Base-by-base conservation (phyloP, 2,113 vertebrate genomes). In the Ciconia maguari region DNA sequence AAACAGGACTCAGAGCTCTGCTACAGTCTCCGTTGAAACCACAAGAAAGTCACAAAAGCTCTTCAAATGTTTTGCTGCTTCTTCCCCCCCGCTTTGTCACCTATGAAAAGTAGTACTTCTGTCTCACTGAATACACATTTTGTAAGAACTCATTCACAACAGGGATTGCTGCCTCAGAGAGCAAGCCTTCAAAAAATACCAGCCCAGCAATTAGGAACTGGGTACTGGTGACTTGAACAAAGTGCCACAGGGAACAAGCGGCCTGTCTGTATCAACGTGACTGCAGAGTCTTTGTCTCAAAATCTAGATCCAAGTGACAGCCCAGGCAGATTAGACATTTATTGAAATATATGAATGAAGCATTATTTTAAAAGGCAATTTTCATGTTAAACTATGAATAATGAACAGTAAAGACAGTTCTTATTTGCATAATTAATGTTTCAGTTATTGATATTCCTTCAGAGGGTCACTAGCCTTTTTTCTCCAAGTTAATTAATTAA, bases 351-450 rank as follows among this genome's bases (percentile, higher is more conserved):
- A 89, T 79, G 87, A 97, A 94, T 26, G 93, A 88, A 88, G 78
- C 75, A 64, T 80, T 94, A 85, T 90, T 95, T 95, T 74, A 80
- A 91, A 80, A 91, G 95, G 87, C 75, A 93, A 75, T 95, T 94
- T 97, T 93, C 87, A 68, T 70, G 78, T 88, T 96, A 85, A 97
- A 91, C 9, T 27, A 91, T 93, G 94, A 97, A 89, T 94, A 91
- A 97, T 93, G 94, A 91, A 89, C 42, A 80, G 84, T 90, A 94
- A 95, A 90, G 93, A 89, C 87, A 83, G 70, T 52, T 80, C 91
- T 81, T 97, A 96, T 98, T 98, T 98, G 97, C 96, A 97, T 98
- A 98, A 98, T 98, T 98, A 98, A 98, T 36, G 93, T 97, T 98
- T 98, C 79, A 87, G 96, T 96, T 97, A 94, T 97, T 97, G 96